Base-by-base conservation (phyloP, 2,113 vertebrate genomes). In the Silurus meridionalis region DNA sequence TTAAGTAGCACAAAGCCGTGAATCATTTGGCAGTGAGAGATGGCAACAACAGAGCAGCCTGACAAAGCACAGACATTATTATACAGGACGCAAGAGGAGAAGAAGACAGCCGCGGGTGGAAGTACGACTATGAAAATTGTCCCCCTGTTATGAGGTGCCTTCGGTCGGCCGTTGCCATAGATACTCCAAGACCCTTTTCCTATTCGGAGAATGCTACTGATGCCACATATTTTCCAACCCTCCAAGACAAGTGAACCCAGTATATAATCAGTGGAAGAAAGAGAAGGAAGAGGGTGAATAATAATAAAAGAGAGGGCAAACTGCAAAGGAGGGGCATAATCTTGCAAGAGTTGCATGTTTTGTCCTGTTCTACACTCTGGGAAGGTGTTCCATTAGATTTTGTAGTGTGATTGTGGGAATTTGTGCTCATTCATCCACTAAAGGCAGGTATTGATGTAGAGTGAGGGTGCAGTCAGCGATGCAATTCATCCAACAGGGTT, bases 161-260 rank as follows among this genome's bases (percentile, higher is more conserved):
- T 80, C 84, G 79, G 74, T 78, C 61, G 19, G 46, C 85, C 46
- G 88, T 92, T 90, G 86, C 91, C 88, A 91, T 90, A 88, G 90
- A 91, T 89, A 92, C 86, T 25, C 17, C 60, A 71, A 84, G 77
- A 75, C 64, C 87, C 85, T 87, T 86, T 86, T 77, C 21, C 60
- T 75, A 79, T n/a, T 79, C 55, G 80, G 58, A 88, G 82, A 91
- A 85, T 81, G 83, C 82, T 60, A 52, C 79, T 66, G 85, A 85
- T 88, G 88, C 71, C 61, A 86, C 80, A 57, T 55, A 86, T 88
- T 86, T 67, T 25, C 82, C 37, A 80, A 85, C 86, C 72, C 80
- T 80, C 46, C 25, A 64, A 81, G 87, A 79, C 85, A 89, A 86
- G 88, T 88, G 77, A 87, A 84, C 61, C 77, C 77, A 74, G 86